A percentile compares a stretch with the other conserved stretches of the same genome.
Conservation (phyloP, 2,888 invertebrate genomes). For the Volucella zonaria region DNA sequence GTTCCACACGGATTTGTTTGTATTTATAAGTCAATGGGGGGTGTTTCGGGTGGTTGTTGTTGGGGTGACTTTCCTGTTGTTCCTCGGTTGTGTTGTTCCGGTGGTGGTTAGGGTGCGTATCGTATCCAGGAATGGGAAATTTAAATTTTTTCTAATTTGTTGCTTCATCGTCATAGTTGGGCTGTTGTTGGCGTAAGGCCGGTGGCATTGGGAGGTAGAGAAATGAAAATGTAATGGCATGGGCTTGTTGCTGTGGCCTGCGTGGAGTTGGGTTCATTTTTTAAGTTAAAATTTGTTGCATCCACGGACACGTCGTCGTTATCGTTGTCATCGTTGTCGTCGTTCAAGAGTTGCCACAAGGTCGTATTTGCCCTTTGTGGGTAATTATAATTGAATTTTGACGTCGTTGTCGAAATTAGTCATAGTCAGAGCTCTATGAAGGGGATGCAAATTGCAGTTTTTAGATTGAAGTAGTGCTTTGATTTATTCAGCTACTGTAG, state of each 20-base stretch:
- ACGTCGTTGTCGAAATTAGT: slow-evolving; percentile 15
- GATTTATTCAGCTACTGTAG: slow-evolving; percentile 9
- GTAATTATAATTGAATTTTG: slow-evolving; percentile 55
- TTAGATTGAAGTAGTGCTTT: neutral
- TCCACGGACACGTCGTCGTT: slow-evolving; percentile 13
- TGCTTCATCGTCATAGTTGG: slow-evolving; percentile 45
- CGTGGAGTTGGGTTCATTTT: slow-evolving; percentile 31
- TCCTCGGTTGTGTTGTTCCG: slow-evolving; percentile 1
- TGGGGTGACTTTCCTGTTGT: slow-evolving; percentile 37
- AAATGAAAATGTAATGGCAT: neutral
- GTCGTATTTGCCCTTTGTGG: slow-evolving; percentile 34
- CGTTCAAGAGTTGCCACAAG: slow-evolving; percentile 57
- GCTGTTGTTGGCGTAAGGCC: neutral
- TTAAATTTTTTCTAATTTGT: slow-evolving; percentile 67
- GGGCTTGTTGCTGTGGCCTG: neutral
- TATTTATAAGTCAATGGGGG: slow-evolving; percentile 59
- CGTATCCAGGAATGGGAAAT: slow-evolving; percentile 64
- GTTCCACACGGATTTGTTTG: slow-evolving; percentile 60
- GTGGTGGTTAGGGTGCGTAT: slow-evolving; percentile 9
- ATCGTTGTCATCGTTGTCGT: neutral
- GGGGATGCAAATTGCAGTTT: slow-evolving; percentile 16
- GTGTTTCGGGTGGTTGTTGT: slow-evolving; percentile 41
- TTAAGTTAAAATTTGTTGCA: slow-evolving; percentile 64
- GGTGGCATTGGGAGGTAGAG: neutral
- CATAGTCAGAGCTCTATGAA: neutral